These are phyloP conservation scores for Falcaria lacertinaria DNA, from an alignment of 2,888 invertebrate genomes.

Conservation along the genomic window DNA sequence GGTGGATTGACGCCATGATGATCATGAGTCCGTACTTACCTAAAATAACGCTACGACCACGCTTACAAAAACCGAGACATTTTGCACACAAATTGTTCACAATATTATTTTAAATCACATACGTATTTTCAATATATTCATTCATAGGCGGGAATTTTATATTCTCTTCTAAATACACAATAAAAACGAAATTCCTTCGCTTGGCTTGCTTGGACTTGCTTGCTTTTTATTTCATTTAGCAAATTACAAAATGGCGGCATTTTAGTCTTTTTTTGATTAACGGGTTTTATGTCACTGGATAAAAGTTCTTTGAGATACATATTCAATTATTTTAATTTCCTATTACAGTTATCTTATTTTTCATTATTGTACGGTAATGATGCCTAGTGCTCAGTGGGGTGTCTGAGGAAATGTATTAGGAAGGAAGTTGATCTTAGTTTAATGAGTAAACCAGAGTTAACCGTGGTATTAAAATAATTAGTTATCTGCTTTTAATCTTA, in stretches of 20 bases:
- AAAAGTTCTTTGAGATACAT: no score
- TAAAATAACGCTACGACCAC: constrained; percentile 31
- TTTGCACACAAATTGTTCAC: constrained; percentile 35
- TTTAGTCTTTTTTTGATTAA: no score
- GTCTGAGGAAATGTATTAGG: no score
- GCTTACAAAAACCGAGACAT: constrained; percentile 31
- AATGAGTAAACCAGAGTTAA: no score
- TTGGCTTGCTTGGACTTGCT: not conserved
- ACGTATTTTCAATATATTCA: constrained; percentile 22
- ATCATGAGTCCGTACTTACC: constrained; percentile 36
- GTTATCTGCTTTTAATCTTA: no score
- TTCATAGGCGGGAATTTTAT: constrained; percentile 15
- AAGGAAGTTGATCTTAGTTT: no score
- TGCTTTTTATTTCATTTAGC: not conserved
- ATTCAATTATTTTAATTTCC: no score
- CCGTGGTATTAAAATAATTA: no score
- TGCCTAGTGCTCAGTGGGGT: no score
- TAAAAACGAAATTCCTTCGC: not conserved
- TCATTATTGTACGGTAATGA: no score
- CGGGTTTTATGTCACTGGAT: no score
- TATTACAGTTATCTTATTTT: no score
- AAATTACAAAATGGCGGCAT: not conserved
- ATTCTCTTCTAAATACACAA: not conserved
- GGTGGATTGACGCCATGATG: not conserved
- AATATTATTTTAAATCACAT: constrained; percentile 25